Conservation (phyloP, 2,797 vertebrate genomes). For the Spinibarbus caldwelli region DNA sequence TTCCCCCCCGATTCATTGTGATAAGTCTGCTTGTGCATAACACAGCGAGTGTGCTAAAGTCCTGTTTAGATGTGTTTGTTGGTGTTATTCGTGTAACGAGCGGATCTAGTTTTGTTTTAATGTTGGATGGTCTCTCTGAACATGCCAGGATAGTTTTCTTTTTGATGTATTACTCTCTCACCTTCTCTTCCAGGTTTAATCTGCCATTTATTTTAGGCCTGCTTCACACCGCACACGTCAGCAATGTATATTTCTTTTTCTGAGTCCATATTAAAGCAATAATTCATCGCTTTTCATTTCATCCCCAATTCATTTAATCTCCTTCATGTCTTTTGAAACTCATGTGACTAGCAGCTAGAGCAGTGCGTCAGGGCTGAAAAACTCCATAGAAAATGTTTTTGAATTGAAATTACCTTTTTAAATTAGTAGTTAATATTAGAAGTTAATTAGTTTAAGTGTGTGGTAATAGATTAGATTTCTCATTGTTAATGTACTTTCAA, state of each 20-base stretch:
- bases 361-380: not conserved
- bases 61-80: not conserved
- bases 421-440: slow-evolving; percentile 1
- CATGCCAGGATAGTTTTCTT: not conserved
- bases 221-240: not conserved
- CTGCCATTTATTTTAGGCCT: not conserved
- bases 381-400: not conserved
- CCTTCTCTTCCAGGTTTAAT: slow-evolving; percentile 2
- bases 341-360: not conserved
- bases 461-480: not conserved
- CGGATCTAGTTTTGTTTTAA: not conserved
- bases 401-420: not conserved
- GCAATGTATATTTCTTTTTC: not conserved
- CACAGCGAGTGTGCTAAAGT: not conserved
- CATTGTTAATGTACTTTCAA: not conserved
- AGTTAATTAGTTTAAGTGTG: not conserved
- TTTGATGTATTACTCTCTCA: not conserved
- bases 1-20: not conserved
- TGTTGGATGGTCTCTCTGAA: not conserved
- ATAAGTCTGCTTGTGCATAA: slow-evolving; percentile 8
- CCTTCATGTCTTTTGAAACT: not conserved
- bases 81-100: not conserved
- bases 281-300: not conserved
- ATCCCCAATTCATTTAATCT: not conserved
- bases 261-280: not conserved